Evolutionary conservation across 2,888 invertebrate species (phyloP).

Genomic region (Lasioglossum oenotherae): DNA sequence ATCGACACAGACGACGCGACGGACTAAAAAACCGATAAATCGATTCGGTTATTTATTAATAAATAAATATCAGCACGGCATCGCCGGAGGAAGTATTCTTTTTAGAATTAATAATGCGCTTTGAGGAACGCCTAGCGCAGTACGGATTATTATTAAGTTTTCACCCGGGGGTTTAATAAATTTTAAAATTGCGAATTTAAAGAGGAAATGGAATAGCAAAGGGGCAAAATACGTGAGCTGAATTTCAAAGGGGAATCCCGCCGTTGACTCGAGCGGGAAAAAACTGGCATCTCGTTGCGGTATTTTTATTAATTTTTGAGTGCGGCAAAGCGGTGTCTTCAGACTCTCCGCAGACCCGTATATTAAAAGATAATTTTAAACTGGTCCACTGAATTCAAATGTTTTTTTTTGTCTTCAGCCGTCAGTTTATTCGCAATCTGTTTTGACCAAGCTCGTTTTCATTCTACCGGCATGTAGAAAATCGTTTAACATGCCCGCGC

Average conservation of each 20-base stretch:
- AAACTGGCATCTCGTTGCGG: constrained; percentile 3
- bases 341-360: not conserved
- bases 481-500: not conserved
- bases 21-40: not conserved
- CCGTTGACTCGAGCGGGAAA: constrained; percentile 14
- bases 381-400: not conserved
- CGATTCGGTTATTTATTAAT: constrained; percentile 3
- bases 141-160: constrained; percentile 39
- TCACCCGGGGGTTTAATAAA: constrained; percentile 44
- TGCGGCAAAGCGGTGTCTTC: constrained; percentile 11
- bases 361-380: not conserved
- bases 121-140: not conserved
- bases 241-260: constrained; percentile 37
- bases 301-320: constrained; percentile 38
- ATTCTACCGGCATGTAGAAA: not conserved
- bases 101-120: not conserved
- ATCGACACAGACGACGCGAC: not conserved
- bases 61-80: not conserved
- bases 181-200: constrained; percentile 44
- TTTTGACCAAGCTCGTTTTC: not conserved
- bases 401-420: not conserved
- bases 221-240: constrained; percentile 32
- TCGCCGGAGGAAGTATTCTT: not conserved
- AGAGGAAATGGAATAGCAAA: constrained; percentile 46
- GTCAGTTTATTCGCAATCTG: not conserved